A percentile compares a stretch with the other conserved stretches of the same genome.
These are phyloP conservation scores for Conus canariensis DNA, from an alignment of 2,888 invertebrate genomes.

Conservation along the genomic window DNA sequence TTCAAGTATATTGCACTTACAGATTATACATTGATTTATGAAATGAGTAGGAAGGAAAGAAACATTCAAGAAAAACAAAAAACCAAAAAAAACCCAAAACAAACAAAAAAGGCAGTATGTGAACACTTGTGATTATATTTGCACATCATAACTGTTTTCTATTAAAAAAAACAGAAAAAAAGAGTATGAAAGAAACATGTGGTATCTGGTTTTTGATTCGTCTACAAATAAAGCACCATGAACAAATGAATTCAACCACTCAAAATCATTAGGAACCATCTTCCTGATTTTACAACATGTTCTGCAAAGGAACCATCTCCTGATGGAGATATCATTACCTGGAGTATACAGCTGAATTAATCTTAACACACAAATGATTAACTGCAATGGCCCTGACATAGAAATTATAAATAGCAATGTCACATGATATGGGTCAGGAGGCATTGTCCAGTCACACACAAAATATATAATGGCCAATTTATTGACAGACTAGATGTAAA, in stretches of 20 bases:
- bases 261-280: neutral
- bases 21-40: conserved; percentile 26
- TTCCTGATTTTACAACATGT: neutral
- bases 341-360: neutral
- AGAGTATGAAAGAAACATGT: neutral
- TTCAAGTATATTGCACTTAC: conserved; percentile 33
- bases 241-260: neutral
- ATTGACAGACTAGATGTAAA: neutral
- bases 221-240: conserved; percentile 22
- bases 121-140: conserved; percentile 20
- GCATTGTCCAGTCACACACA: neutral
- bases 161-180: too few relatives aligned
- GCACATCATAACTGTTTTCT: neutral
- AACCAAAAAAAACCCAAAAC: neutral
- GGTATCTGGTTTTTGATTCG: neutral
- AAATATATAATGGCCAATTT: neutral
- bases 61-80: conserved; percentile 11
- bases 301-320: neutral
- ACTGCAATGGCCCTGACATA: neutral
- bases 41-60: neutral
- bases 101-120: conserved; percentile 19
- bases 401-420: neutral
- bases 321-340: neutral
- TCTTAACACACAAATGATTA: neutral
- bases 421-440: neutral